Base-by-base conservation (phyloP, 2,113 vertebrate species). In the Centropristis striata region DNA sequence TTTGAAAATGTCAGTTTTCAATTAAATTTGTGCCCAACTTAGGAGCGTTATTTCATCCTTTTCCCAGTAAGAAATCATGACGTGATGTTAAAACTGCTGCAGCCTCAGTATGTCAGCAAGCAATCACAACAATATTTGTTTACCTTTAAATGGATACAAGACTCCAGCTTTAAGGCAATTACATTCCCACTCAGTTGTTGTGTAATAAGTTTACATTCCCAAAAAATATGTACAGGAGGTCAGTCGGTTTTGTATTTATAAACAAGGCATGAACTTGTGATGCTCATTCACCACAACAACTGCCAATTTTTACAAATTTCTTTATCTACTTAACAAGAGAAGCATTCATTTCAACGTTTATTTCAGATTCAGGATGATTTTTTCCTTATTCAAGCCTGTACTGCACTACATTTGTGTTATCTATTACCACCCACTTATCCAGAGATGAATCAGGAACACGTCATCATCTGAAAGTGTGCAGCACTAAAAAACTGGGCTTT, bases 391-490 rank as follows among this genome's bases (percentile, higher is more conserved):
- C 16, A 47, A 27, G 13, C 12, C 7, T 23, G 37, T 5, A 37
- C 21, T 37, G 12, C 39, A 10, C 25, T 12, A 20, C 39, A 36
- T 53, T 53, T 68, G 59, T 70, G n/a, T 70, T 28, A 41, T 69
- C 42, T 12, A 18, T 11, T 37, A 8, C 5, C 28, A 42, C 55
- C 41, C 57, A 64, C 65, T 54, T 46, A 47, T 57, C 16, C 23
- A 27, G 41, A 27, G 42, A 27, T 71, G 49, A 57, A 49, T 66
- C 60, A 32, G 59, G 49, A 21, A 57, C 23, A 6, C 1, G 14
- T 50, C 50, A 49, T 49, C n/a, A 20, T 41, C 46, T 21, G 11
- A 47, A 49, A 8, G n/a, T 32, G 1, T 67, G 20, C 55, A 21
- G 12, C 42, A 32, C 14, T 14, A 6, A 49, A 14, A 61, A 37